Conservation (phyloP, 2,888 invertebrate species). For the Drosophila hamatofila region DNA sequence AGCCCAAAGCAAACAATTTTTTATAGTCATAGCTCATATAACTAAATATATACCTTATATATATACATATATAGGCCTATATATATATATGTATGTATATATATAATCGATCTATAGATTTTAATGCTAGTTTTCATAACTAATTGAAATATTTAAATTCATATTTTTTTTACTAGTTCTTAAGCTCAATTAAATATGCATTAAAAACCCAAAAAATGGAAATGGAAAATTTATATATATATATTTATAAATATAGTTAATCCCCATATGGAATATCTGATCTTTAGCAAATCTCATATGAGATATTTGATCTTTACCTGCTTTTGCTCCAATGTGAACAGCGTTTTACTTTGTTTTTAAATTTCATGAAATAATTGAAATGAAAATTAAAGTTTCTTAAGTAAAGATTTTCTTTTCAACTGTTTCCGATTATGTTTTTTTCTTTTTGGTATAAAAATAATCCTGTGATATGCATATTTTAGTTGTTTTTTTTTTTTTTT, state of each 20-base stretch:
- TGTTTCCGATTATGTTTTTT: conserved; percentile 24
- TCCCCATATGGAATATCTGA: conserved; percentile 4
- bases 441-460: conserved; percentile 47
- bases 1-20: conserved; percentile 40
- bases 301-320: conserved; percentile 21
- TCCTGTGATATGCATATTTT: conserved; percentile 70
- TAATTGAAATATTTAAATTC: conserved; percentile 25
- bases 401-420: background rate
- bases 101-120: conserved; percentile 14
- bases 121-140: conserved; percentile 10
- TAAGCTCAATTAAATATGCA: conserved; percentile 44
- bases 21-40: conserved; percentile 36
- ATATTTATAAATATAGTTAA: conserved; percentile 5
- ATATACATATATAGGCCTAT: conserved; percentile 8
- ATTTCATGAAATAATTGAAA: conserved; percentile 68
- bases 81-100: conserved; percentile 8
- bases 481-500: conserved; percentile 46
- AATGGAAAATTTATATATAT: conserved; percentile 15
- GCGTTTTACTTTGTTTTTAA: conserved; percentile 45
- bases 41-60: conserved; percentile 11
- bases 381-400: conserved; percentile 42
- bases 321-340: conserved; percentile 36
- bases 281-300: conserved; percentile 2
- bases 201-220: conserved; percentile 20
- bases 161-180: conserved; percentile 10